phyloP scores from a whole-genome alignment of 2,888 invertebrate species.

The Heliconius erato region DNA sequence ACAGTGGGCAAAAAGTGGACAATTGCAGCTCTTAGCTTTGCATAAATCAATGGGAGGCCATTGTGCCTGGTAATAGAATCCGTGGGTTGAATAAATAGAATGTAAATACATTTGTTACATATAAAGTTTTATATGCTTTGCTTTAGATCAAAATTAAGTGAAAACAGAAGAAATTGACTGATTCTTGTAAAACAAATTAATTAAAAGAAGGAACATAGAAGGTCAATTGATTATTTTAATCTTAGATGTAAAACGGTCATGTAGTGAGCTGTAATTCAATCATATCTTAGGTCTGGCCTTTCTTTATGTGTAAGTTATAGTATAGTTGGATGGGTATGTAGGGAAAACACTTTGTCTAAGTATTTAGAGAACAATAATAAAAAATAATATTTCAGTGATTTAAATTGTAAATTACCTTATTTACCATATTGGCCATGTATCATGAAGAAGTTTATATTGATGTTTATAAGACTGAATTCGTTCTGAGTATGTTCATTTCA shows the following conservation, averaged over 20 bases:
- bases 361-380: too few relatives aligned
- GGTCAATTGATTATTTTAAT: background rate
- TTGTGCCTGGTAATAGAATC: conserved; percentile 57
- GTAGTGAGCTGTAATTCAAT: background rate
- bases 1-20: conserved; percentile 75
- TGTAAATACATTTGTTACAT: conserved; percentile 17
- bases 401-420: background rate
- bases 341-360: too few relatives aligned
- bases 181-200: background rate
- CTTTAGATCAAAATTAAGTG: background rate
- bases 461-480: too few relatives aligned
- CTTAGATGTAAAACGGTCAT: background rate
- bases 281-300: background rate
- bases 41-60: conserved; percentile 79
- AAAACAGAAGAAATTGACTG: background rate
- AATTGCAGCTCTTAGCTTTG: conserved; percentile 79
- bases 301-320: too few relatives aligned
- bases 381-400: background rate
- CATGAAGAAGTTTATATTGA: background rate
- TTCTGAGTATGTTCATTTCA: background rate
- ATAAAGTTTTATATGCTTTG: background rate
- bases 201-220: too few relatives aligned
- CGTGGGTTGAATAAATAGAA: conserved; percentile 62
- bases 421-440: background rate
- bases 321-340: too few relatives aligned